Evolutionary conservation across 2,888 invertebrate species (phyloP).

Genomic region (Agrochola circellaris): DNA sequence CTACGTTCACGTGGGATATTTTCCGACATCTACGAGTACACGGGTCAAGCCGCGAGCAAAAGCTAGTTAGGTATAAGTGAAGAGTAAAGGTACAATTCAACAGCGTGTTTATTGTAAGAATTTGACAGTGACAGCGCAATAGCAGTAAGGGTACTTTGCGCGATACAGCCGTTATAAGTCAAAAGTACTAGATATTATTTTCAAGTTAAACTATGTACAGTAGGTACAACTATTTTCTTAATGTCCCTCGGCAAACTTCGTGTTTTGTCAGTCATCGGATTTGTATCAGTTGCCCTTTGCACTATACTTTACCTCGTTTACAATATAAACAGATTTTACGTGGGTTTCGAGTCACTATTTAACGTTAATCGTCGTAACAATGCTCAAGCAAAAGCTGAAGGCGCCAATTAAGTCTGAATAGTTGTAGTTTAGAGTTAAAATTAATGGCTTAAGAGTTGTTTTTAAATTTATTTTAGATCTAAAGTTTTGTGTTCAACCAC

Average conservation of each 20-base stretch:
- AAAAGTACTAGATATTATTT: background rate
- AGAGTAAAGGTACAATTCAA: no score
- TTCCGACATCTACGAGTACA: background rate
- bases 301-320: background rate
- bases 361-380: slow-evolving; percentile 27
- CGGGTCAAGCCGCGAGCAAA: no score
- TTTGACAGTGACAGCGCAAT: no score
- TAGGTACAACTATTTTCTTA: no score
- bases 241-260: no score
- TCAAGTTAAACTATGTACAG: background rate
- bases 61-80: no score
- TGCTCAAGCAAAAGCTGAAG: slow-evolving; percentile 45
- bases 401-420: slow-evolving; percentile 55
- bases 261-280: no score
- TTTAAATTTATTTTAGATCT: slow-evolving; percentile 66
- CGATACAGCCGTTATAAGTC: no score
- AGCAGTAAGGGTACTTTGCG: no score
- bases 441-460: slow-evolving; percentile 56
- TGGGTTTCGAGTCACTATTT: slow-evolving; percentile 18
- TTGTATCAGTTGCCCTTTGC: no score
- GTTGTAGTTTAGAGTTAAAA: slow-evolving; percentile 58
- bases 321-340: background rate
- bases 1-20: background rate
- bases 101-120: no score
- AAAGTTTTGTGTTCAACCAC: slow-evolving; percentile 58